phyloP scores from a whole-genome alignment of 1,140 invertebrate genomes.

The Hetaerina americana region DNA sequence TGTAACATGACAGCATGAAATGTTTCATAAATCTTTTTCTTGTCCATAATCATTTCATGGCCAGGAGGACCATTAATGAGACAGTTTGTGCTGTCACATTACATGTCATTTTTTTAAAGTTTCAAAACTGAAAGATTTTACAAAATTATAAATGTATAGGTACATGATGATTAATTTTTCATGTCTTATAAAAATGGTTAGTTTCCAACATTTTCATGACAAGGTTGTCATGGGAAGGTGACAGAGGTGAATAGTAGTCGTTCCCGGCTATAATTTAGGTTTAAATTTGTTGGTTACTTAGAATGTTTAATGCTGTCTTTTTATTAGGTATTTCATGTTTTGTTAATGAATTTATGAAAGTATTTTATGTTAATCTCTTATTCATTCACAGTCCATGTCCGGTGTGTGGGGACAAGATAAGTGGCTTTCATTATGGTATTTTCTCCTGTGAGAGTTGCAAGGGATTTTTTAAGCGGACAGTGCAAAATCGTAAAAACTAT shows the following conservation, averaged over 20 bases:
- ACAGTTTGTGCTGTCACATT: too few relatives aligned
- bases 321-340: background rate
- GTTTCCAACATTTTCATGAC: too few relatives aligned
- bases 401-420: slow-evolving; percentile 90
- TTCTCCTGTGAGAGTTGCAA: slow-evolving; percentile 96
- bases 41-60: too few relatives aligned
- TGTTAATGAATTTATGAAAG: background rate
- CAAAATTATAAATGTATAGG: too few relatives aligned
- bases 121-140: too few relatives aligned
- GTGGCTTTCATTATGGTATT: slow-evolving; percentile 90
- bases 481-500: slow-evolving; percentile 95
- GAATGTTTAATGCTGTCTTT: background rate
- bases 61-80: too few relatives aligned
- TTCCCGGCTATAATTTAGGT: slow-evolving; percentile 13
- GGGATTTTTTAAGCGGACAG: slow-evolving; percentile 96
- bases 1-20: too few relatives aligned
- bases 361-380: slow-evolving; percentile 13
- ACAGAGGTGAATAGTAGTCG: slow-evolving; percentile 12
- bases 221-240: too few relatives aligned
- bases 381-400: slow-evolving; percentile 62
- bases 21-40: too few relatives aligned
- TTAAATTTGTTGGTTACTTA: background rate
- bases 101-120: too few relatives aligned
- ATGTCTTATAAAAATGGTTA: too few relatives aligned
- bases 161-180: too few relatives aligned